A percentile compares a stretch with the other conserved stretches of the same genome.
Conservation (phyloP, 2,797 vertebrate genomes). For the Neosilurus hyrtlii region DNA sequence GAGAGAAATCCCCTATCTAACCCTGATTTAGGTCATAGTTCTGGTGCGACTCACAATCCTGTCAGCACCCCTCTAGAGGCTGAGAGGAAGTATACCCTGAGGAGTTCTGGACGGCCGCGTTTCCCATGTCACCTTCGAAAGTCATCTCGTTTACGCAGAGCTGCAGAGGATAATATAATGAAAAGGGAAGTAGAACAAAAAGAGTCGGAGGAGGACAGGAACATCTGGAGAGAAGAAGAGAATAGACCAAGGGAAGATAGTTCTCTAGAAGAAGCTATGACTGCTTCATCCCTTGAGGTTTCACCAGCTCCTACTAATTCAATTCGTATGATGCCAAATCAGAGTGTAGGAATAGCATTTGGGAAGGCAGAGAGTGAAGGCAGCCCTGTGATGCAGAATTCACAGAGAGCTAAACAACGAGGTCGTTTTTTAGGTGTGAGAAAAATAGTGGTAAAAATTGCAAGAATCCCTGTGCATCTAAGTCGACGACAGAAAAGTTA, state of each 20-base stretch:
- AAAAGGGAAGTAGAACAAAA: constrained; percentile 62
- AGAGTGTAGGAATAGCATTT: constrained; percentile 41
- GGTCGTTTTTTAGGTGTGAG: constrained; percentile 80
- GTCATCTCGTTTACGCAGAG: constrained; percentile 77
- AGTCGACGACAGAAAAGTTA: constrained; percentile 96
- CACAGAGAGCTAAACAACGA: constrained; percentile 62
- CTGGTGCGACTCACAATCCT: constrained; percentile 65
- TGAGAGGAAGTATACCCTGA: constrained; percentile 91
- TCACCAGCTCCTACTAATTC: constrained; percentile 29
- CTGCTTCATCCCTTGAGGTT: constrained; percentile 50
- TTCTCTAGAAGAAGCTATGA: constrained; percentile 53
- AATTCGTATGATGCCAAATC: constrained; percentile 44
- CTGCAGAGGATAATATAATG: constrained; percentile 67
- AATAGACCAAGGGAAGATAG: constrained; percentile 61
- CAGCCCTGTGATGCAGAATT: constrained; percentile 35
- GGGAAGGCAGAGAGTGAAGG: constrained; percentile 19
- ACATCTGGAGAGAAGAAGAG: constrained; percentile 50
- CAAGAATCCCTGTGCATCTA: constrained; percentile 91
- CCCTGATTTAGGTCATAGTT: constrained; percentile 67
- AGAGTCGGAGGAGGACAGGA: constrained; percentile 58
- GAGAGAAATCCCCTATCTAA: constrained; percentile 68
- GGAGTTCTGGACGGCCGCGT: constrained; percentile 92
- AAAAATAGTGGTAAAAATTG: constrained; percentile 95
- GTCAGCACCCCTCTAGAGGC: constrained; percentile 75
- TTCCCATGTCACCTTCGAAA: constrained; percentile 90